Percentiles rank a stretch among this genome's conserved stretches.
phyloP scores from a whole-genome alignment of 2,888 invertebrate genomes.

The Drosophila hamatofila region DNA sequence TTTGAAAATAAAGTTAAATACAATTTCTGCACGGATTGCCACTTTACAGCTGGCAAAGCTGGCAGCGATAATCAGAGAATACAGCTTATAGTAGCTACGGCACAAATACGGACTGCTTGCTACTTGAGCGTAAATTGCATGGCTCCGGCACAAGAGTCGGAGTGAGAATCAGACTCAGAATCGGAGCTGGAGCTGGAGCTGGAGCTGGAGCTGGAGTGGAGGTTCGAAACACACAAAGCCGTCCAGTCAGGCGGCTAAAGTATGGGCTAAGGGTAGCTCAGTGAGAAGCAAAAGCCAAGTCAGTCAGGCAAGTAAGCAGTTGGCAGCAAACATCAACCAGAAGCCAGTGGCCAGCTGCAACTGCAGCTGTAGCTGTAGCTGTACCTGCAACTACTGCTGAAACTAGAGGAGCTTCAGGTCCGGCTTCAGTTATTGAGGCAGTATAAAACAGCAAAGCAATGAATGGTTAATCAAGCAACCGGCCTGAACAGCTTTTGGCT shows the following conservation, averaged over 20 bases:
- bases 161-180: conserved; percentile 34
- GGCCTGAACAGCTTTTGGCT: conserved; percentile 75
- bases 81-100: conserved; percentile 52
- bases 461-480: conserved; percentile 78
- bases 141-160: conserved; percentile 43
- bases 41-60: conserved; percentile 62
- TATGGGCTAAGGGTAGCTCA: conserved; percentile 28
- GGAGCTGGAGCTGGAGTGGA: conserved; percentile 9
- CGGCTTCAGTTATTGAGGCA: conserved; percentile 66
- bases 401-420: conserved; percentile 38
- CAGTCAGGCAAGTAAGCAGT: conserved; percentile 48
- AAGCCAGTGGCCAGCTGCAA: conserved; percentile 19
- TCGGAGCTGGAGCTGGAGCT: conserved; percentile 22
- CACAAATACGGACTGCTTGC: conserved; percentile 41
- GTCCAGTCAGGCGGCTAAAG: conserved; percentile 64
- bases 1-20: conserved; percentile 76
- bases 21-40: conserved; percentile 78
- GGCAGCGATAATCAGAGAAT: conserved; percentile 49
- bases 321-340: conserved; percentile 23
- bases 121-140: conserved; percentile 78
- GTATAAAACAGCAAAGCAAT: conserved; percentile 78
- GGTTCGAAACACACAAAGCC: conserved; percentile 59
- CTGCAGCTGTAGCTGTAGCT: conserved; percentile 18
- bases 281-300: conserved; percentile 56
- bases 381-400: conserved; percentile 24